These are phyloP conservation scores for Fulmarus glacialis DNA, from an alignment of 2,113 vertebrate species.

Conservation along the genomic window DNA sequence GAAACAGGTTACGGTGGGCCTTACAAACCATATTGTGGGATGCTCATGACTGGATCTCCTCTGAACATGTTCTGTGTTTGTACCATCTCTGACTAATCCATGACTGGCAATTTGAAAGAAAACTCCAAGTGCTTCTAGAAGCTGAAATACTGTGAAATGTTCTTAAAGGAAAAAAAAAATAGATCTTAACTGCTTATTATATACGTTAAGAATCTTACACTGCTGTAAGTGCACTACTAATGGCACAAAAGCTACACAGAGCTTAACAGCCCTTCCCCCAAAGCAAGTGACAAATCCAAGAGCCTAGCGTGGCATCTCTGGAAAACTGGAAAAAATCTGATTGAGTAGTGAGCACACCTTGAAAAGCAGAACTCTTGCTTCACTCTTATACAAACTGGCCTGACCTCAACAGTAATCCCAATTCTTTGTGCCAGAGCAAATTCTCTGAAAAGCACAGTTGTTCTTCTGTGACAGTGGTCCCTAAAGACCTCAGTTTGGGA, in stretches of 20 bases:
- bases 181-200: background rate
- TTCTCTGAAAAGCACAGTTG: background rate
- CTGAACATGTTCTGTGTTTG: background rate
- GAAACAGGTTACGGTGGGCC: background rate
- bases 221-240: background rate
- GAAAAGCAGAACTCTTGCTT: background rate
- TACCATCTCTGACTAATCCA: background rate
- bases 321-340: background rate
- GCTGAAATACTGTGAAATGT: background rate
- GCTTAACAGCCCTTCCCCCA: background rate
- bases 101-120: background rate
- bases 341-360: background rate
- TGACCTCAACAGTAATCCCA: background rate
- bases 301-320: background rate
- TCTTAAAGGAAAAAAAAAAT: background rate
- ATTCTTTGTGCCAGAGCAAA: background rate
- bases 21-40: background rate
- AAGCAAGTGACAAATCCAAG: background rate
- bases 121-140: background rate
- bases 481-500: background rate
- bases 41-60: background rate
- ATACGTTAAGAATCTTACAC: background rate
- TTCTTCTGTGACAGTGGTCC: background rate
- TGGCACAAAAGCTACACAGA: background rate
- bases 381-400: background rate